Percentiles rank a stretch among this genome's conserved stretches.
These are phyloP conservation scores for Machimus atricapillus DNA, from an alignment of 2,888 invertebrate species.

Conservation along the genomic window DNA sequence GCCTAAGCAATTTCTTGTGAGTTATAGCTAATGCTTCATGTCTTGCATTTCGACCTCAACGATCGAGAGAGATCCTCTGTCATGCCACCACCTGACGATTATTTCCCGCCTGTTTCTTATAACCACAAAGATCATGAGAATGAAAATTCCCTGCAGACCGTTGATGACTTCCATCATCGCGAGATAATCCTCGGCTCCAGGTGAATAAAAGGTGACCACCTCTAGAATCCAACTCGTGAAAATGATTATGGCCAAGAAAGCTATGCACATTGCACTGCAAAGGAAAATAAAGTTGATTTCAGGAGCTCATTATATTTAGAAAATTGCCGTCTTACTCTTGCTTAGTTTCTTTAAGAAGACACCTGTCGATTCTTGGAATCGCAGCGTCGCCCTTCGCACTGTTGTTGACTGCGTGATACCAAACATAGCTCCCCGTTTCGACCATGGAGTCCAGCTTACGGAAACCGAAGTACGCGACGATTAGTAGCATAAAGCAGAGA, in stretches of 20 bases:
- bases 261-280: conserved; percentile 58
- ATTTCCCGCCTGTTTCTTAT: conserved; percentile 56
- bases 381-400: not conserved
- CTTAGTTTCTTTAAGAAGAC: conserved; percentile 36
- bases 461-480: conserved; percentile 58
- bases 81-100: conserved; percentile 60
- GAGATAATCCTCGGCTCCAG: conserved; percentile 61
- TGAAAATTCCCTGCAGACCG: conserved; percentile 73
- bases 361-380: conserved; percentile 38
- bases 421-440: conserved; percentile 40
- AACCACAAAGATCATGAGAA: conserved; percentile 71
- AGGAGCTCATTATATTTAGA: not conserved
- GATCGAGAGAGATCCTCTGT: conserved; percentile 57
- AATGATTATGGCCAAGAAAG: conserved; percentile 70
- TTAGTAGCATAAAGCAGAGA: conserved; percentile 55
- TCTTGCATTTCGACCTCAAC: conserved; percentile 28
- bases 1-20: not conserved
- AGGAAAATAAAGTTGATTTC: not conserved
- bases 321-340: conserved; percentile 29
- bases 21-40: not conserved
- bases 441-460: conserved; percentile 53
- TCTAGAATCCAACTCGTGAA: conserved; percentile 76
- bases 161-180: conserved; percentile 74
- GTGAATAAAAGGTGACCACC: conserved; percentile 67
- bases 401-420: not conserved